These are phyloP conservation scores for Alligator sinensis DNA, from an alignment of 2,113 vertebrate species.

Conservation along the genomic window DNA sequence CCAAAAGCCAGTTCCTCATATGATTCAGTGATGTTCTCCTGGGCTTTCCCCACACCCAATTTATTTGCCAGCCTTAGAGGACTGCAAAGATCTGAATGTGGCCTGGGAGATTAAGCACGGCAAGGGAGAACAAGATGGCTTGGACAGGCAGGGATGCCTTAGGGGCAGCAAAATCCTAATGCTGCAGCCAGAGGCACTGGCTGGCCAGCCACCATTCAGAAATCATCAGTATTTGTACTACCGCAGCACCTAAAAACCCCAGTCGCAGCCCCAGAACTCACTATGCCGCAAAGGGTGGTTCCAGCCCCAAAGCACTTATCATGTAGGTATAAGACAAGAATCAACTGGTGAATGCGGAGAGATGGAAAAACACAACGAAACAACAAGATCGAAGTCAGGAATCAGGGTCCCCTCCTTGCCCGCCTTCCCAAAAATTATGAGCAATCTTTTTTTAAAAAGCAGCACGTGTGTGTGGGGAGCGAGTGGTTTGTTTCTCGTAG, in stretches of 20 bases:
- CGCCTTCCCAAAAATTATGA: too few species aligned
- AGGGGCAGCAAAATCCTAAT: too few species aligned
- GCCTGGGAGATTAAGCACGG: neutral
- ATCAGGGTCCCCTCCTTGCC: neutral
- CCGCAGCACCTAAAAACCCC: neutral
- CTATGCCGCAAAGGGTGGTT: neutral
- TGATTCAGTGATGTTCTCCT: too few species aligned
- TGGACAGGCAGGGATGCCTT: neutral
- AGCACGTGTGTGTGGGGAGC: neutral
- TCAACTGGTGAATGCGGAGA: neutral
- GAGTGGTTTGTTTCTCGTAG: neutral
- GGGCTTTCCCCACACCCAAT: neutral
- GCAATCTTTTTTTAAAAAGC: neutral
- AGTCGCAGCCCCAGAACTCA: neutral
- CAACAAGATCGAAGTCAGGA: neutral
- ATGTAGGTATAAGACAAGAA: neutral
- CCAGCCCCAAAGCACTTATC: neutral
- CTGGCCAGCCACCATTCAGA: neutral
- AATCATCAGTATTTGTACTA: neutral
- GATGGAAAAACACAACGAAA: neutral
- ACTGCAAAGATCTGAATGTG: neutral
- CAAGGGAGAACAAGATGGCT: neutral
- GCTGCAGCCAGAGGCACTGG: neutral
- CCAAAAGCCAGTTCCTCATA: neutral
- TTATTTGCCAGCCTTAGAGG: neutral